phyloP scores from a whole-genome alignment of 1,140 invertebrate species.

The Linepithema humile region DNA sequence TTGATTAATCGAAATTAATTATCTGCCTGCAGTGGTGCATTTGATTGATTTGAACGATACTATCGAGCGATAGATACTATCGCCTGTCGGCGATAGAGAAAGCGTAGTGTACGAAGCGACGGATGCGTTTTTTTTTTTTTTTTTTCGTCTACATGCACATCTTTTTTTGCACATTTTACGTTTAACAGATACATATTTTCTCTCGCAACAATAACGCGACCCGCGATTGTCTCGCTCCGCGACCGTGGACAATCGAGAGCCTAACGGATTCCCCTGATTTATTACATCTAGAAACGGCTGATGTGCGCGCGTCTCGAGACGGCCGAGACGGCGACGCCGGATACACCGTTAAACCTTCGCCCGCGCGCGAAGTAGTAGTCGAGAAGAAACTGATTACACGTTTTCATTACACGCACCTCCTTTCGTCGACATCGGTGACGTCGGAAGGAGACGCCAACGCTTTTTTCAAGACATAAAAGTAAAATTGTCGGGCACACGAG shows the following conservation, averaged over 20 bases:
- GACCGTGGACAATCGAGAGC: constrained; percentile 9
- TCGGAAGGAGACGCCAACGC: background rate
- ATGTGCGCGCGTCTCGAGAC: background rate
- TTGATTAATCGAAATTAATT: background rate
- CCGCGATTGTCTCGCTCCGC: background rate
- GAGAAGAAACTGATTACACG: background rate
- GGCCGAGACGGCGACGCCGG: background rate
- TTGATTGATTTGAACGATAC: constrained; percentile 11
- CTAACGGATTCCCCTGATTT: constrained; percentile 30
- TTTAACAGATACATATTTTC: constrained; percentile 45
- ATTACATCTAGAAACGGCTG: constrained; percentile 6
- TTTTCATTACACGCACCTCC: background rate
- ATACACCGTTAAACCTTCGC: background rate
- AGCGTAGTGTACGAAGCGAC: background rate
- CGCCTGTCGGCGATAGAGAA: background rate
- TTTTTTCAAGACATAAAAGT: constrained; percentile 3
- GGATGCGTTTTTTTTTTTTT: constrained; percentile 21
- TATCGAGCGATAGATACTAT: too few relatives aligned
- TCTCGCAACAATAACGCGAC: constrained; percentile 36
- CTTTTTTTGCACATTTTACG: constrained; percentile 7
- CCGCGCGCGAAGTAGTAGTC: background rate
- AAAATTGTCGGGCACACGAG: too few relatives aligned
- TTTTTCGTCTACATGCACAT: constrained; percentile 1
- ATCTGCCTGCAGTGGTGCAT: background rate
- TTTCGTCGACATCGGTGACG: background rate